Base-by-base conservation (phyloP, 1,140 invertebrate genomes). In the Platyscapa corneri region DNA sequence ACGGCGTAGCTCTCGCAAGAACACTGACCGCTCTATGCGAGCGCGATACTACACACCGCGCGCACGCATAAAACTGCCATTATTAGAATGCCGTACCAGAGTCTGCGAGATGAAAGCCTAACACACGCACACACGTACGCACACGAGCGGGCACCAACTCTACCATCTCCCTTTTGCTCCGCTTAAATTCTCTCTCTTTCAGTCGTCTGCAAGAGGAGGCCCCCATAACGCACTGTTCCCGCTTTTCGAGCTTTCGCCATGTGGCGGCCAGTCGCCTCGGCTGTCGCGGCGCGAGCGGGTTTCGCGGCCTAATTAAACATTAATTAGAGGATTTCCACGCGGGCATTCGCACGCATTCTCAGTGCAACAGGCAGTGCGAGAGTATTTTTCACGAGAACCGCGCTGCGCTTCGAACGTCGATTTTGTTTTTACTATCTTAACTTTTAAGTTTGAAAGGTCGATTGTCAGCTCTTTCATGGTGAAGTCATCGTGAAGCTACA, bases 191-290 rank as follows among this genome's bases (percentile, higher is more conserved):
- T 72, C 32, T 60, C 81, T 79, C 80, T 65, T 82, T 86, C 78
- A 75, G 86, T 87, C 86, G 84, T 87, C 86, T 81, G 85, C 84
- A 86, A 86, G 80, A 83, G 87, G 34, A 37, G 85, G 80, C 82
- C 87, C 87, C 87, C 84, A 87, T 86, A 78, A 87, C 86, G 86
- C 86, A 56, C 1, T n/a, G 20, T 42, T 74, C 70, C 37, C 70
- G 70, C 70, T 74, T 74, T n/a, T 20, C 70, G 86, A 82, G 87
- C 88, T 86, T 89, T 89, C 87, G 89, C 87, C 89, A 91, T 91
- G 89, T 91, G 91, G 88, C 88, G 85, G 90, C 88, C 91, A 91
- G 91, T 91, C 89, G 89, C 85, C 87, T 88, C 82, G 86, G 83
- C 83, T 89, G 89, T 81, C 86, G 88, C 80, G 82, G 76, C 80